These are phyloP conservation scores for Agrenia bidenticulata DNA, from an alignment of 2,888 invertebrate species.

Conservation along the genomic window DNA sequence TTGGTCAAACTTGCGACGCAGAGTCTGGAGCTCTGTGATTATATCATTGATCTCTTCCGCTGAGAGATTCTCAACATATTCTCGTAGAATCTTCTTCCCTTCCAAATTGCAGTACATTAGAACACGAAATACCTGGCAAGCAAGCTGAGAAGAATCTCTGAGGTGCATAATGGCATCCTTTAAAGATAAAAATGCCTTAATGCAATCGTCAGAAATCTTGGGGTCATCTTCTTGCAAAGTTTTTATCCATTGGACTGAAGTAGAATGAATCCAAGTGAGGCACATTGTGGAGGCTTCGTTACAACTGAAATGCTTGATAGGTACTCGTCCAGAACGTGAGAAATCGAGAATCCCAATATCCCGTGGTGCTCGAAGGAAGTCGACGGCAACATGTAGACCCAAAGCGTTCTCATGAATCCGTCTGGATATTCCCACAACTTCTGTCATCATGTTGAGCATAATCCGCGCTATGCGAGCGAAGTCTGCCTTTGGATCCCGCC, in stretches of 20 bases:
- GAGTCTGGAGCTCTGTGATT: conserved; percentile 41
- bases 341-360: conserved; percentile 31
- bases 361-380: conserved; percentile 36
- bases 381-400: conserved; percentile 39
- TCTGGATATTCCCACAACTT: conserved; percentile 27
- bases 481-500: background rate
- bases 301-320: conserved; percentile 32
- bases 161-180: conserved; percentile 27
- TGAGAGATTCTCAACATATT: conserved; percentile 35
- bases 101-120: conserved; percentile 39
- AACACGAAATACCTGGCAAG: conserved; percentile 41
- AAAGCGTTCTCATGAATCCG: conserved; percentile 37
- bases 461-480: background rate
- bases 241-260: conserved; percentile 27
- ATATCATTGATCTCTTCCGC: conserved; percentile 47
- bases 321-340: conserved; percentile 29
- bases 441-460: conserved; percentile 28
- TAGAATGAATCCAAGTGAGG: conserved; percentile 31
- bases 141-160: conserved; percentile 25
- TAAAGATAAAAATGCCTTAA: conserved; percentile 17
- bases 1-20: conserved; percentile 42
- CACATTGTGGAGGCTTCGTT: conserved; percentile 34
- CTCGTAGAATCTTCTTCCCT: conserved; percentile 32
- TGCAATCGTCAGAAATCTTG: background rate
- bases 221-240: conserved; percentile 20